These are phyloP conservation scores for Philereme transversata DNA, from an alignment of 2,888 invertebrate genomes.

Conservation along the genomic window DNA sequence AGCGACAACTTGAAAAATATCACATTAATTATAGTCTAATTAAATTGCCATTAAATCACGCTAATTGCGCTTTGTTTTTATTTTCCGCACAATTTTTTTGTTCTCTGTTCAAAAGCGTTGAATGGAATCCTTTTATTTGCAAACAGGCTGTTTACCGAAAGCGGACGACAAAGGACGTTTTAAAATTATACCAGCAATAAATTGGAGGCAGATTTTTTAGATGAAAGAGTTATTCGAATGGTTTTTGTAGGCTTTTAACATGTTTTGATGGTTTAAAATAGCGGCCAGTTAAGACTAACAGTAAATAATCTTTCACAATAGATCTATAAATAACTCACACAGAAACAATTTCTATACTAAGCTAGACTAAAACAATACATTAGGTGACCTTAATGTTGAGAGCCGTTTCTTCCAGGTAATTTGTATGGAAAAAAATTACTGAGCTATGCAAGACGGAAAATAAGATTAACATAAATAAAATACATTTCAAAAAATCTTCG, in stretches of 20 bases:
- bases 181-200: constrained; percentile 78
- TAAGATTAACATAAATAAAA: too few relatives aligned
- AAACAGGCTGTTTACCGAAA: constrained; percentile 79
- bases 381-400: too few relatives aligned
- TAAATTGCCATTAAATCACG: constrained; percentile 81
- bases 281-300: too few relatives aligned
- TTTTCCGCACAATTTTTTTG: constrained; percentile 66
- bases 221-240: constrained; percentile 32
- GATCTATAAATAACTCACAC: too few relatives aligned
- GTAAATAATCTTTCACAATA: too few relatives aligned
- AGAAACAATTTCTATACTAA: too few relatives aligned
- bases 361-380: too few relatives aligned
- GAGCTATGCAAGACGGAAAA: too few relatives aligned
- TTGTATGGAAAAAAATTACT: too few relatives aligned
- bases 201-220: constrained; percentile 47
- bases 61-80: constrained; percentile 82
- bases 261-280: too few relatives aligned
- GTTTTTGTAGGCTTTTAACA: not conserved
- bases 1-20: constrained; percentile 63
- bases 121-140: constrained; percentile 82
- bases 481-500: too few relatives aligned
- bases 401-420: too few relatives aligned
- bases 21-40: constrained; percentile 77
- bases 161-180: constrained; percentile 74
- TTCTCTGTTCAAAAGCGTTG: constrained; percentile 43